Base-by-base conservation (phyloP, 2,797 vertebrate genomes). In the Brachyrhaphis roseni region DNA sequence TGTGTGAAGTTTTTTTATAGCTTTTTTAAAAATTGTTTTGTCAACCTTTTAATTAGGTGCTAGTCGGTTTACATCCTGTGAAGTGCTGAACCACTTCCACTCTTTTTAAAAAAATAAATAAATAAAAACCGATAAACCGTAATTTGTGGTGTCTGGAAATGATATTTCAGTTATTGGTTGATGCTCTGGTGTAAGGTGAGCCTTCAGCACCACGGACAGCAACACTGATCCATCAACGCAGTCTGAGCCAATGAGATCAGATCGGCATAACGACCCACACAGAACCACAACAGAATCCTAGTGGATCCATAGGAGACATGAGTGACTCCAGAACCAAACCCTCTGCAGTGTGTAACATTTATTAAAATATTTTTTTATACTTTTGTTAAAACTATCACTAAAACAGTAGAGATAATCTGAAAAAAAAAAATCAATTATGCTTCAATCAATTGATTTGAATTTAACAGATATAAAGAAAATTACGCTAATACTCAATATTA, bases 81-180 rank as follows among this genome's bases (percentile, higher is more conserved):
- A 26, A n/a, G 26, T 81, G 26, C 46, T 75, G 53, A 4, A 43
- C 18, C 74, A 2, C 64, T 78, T 70, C 72, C 26, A 15, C 75
- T 13, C 15, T 68, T 59, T 86, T 86, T 78, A 83, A 86, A 85
- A 86, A 90, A 86, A 72, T 3, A 8, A 46, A 23, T 7, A n/a
- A 59, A 46, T 49, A 84, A 87, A 91, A 83, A 62, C 8, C 6
- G 45, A 23, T 8, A 23, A 59, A 43, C 12, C 2, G 26, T 1
- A n/a, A 26, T 57, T 3, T 70, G 8, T 74, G 31, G 43, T 2
- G 1, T 26, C 2, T 51, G 10, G 31, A 53, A 13, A 53, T 20
- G 13, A 16, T 18, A 34, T 34, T 62, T 62, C 13, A 62, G 31
- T 31, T 51, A 51, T 23, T 51, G 31, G 28, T 5, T 2, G 28